These are phyloP conservation scores for Sesamia nonagrioides DNA, from an alignment of 1,140 invertebrate species.

Conservation along the genomic window DNA sequence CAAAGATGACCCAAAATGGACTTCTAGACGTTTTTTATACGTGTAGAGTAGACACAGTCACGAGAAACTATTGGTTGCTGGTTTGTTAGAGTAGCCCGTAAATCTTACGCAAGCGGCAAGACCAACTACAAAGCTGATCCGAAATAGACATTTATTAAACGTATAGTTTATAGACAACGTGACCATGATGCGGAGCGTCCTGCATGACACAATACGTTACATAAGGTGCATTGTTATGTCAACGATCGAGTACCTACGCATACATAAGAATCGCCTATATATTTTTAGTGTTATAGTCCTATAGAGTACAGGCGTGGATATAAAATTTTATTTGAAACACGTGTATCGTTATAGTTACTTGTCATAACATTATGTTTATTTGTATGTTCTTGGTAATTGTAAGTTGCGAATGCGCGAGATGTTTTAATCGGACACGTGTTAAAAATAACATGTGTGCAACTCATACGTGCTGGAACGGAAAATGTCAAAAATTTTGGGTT, in stretches of 20 bases:
- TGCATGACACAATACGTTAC: conserved; percentile 58
- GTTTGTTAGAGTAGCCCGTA: no score
- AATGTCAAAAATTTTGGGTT: no score
- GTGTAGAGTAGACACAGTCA: no score
- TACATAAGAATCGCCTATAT: conserved; percentile 75
- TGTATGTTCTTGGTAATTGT: conserved; percentile 48
- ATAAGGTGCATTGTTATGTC: conserved; percentile 64
- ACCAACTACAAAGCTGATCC: no score
- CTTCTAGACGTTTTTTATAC: no score
- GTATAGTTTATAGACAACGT: background rate
- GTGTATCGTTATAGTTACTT: conserved; percentile 71
- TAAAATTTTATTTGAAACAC: conserved; percentile 83
- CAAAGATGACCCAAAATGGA: no score
- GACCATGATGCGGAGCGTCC: conserved; percentile 29
- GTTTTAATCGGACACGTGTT: background rate
- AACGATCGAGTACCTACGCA: conserved; percentile 67
- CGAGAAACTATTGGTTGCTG: no score
- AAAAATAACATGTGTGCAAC: no score
- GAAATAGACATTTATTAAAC: conserved; percentile 17
- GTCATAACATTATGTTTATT: conserved; percentile 51
- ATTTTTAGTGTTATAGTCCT: conserved; percentile 77
- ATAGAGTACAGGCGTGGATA: conserved; percentile 77
- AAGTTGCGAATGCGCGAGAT: conserved; percentile 31
- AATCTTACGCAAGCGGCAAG: no score
- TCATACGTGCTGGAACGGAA: no score